Base-by-base conservation (phyloP, 2,888 invertebrate genomes). In the Ditula angustiorana region DNA sequence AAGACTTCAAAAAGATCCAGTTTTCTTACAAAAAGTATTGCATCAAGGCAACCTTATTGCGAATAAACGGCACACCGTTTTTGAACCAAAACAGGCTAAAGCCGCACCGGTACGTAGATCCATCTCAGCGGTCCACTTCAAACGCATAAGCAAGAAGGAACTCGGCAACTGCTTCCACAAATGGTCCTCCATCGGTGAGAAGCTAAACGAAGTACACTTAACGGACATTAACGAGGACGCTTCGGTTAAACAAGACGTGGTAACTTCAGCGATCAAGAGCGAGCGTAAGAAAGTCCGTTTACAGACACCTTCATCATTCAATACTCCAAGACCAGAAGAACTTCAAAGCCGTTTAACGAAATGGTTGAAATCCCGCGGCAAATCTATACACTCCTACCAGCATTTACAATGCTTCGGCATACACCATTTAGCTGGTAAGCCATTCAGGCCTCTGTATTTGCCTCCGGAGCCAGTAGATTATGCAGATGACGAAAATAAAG, bases 381-480 rank as follows among this genome's bases (percentile, higher is more conserved):
- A 94, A 70, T 86, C 90, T 0, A 50, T 93, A 0, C 83, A 88
- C 49, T 83, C 88, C 0, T 94, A 88, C 71, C 92, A 92, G 11
- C 94, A 94, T 74, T 78, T 94, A 30, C 93, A 93, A 74, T 94
- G 94, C 71, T 94, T 94, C 33, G 93, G 92, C 1, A 70, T 93
- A 10, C 78, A 88, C 46, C 86, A 89, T 56, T 55, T 88, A 11
- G 60, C 78, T 0, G 69, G 71, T 0, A 68, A 66, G 11, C 62
- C 69, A 5, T 67, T 77, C 0, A 78, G 71, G n/a, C 75, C 78
- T 0, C 16, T 79, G 0, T 67, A 70, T 8, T 28, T 75, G 0
- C 76, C 75, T 3, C n/a, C 37, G 0, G 65, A 71, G 5, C 69
- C 74, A 0, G 74, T 79, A 5, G 56, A 71, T 1, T 79, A 79